Percentiles rank a stretch among this genome's conserved stretches.
phyloP scores from a whole-genome alignment of 2,797 vertebrate genomes.

The Leptodactylus fallax region DNA sequence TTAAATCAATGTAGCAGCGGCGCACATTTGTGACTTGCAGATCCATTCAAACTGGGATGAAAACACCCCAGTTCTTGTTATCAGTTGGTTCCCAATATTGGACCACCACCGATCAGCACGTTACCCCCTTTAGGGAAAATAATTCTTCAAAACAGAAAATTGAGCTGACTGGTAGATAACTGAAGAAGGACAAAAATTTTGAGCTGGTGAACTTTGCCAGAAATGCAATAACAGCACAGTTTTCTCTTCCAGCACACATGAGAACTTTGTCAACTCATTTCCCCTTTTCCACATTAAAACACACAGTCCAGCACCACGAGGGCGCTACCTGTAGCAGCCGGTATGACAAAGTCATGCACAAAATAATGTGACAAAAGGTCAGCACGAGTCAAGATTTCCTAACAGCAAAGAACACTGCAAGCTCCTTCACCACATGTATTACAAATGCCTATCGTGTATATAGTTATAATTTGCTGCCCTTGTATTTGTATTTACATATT shows the following conservation, averaged over 20 bases:
- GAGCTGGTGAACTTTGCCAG: constrained; percentile 2
- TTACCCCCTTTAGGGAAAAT: neutral
- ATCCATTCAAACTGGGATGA: too few species aligned
- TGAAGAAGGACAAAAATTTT: constrained; percentile 23
- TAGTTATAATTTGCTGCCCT: neutral
- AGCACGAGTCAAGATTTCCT: neutral
- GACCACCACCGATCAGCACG: too few species aligned
- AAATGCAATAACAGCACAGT: constrained; percentile 7
- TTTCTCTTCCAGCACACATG: constrained; percentile 4
- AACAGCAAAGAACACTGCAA: neutral
- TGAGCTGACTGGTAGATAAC: constrained; percentile 18
- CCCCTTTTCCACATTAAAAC: constrained; percentile 42
- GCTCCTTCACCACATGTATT: neutral
- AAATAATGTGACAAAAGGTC: constrained; percentile 10
- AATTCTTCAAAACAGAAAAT: neutral
- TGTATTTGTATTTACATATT: neutral
- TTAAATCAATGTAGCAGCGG: too few species aligned
- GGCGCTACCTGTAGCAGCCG: neutral
- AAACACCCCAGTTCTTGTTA: too few species aligned
- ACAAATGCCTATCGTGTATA: too few species aligned
- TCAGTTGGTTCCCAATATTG: too few species aligned
- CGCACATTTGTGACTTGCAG: too few species aligned
- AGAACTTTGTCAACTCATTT: constrained; percentile 54
- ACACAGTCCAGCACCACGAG: constrained; percentile 40
- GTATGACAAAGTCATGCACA: neutral